These are phyloP conservation scores for Trematomus bernacchii DNA, from an alignment of 2,797 vertebrate genomes.

Conservation along the genomic window DNA sequence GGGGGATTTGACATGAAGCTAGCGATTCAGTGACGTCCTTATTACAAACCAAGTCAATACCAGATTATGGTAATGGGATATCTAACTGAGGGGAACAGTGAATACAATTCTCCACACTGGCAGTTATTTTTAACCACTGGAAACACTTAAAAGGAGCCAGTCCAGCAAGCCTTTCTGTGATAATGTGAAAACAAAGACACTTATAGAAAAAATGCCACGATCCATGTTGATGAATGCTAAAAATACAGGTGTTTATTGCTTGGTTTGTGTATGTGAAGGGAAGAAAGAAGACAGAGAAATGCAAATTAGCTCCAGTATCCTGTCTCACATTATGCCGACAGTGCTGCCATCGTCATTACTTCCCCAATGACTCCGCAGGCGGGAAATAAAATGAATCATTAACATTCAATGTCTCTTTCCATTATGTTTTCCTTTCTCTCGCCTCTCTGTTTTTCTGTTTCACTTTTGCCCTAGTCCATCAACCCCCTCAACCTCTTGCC, in stretches of 20 bases:
- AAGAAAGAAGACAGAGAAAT: conserved; percentile 18
- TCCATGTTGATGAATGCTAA: background rate
- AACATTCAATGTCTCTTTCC: conserved; percentile 3
- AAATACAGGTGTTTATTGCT: conserved; percentile 1
- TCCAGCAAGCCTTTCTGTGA: conserved; percentile 26
- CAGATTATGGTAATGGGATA: conserved; percentile 83
- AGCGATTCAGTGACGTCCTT: conserved; percentile 70
- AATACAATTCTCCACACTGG: conserved; percentile 69
- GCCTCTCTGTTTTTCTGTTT: conserved; percentile 35
- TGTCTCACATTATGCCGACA: conserved; percentile 36
- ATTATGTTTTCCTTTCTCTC: background rate
- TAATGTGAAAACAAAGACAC: conserved; percentile 36
- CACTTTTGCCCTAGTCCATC: conserved; percentile 53
- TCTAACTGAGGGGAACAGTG: conserved; percentile 72
- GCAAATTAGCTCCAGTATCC: conserved; percentile 34
- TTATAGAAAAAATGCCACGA: background rate
- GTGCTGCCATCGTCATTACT: conserved; percentile 35
- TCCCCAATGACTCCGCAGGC: conserved; percentile 41
- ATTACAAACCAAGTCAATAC: conserved; percentile 81
- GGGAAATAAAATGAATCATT: conserved; percentile 42
- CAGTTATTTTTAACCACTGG: conserved; percentile 71
- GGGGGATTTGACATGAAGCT: conserved; percentile 75
- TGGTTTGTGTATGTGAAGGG: background rate
- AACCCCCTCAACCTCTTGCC: background rate
- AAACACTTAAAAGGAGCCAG: conserved; percentile 57